These are phyloP conservation scores for Lordiphosa andalusiaca DNA, from an alignment of 2,888 invertebrate genomes.

Conservation along the genomic window DNA sequence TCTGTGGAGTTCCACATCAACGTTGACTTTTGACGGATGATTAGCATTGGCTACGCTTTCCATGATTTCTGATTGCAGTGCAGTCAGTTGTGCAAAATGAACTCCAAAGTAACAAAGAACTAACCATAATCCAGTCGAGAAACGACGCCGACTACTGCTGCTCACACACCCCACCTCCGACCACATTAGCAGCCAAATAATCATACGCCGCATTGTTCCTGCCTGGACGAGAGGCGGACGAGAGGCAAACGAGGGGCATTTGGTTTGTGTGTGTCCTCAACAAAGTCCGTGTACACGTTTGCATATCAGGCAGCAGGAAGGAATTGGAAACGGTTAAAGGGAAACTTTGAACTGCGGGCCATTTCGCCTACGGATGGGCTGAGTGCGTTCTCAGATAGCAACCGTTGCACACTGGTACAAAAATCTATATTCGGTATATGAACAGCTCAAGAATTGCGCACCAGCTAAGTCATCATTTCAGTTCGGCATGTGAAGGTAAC, in stretches of 20 bases:
- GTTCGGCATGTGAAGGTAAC: too few species aligned
- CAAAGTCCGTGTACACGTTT: conserved; percentile 29
- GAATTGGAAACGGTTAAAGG: conserved; percentile 19
- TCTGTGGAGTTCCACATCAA: conserved; percentile 40
- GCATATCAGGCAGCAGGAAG: conserved; percentile 26
- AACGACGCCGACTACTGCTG: conserved; percentile 17
- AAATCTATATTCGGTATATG: too few species aligned
- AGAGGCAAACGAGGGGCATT: conserved; percentile 1
- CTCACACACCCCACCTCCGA: neutral
- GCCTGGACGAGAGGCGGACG: conserved; percentile 1
- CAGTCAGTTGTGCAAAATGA: conserved; percentile 35
- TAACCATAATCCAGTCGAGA: conserved; percentile 41
- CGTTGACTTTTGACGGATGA: conserved; percentile 7
- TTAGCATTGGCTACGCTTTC: neutral
- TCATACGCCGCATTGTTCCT: conserved; percentile 69
- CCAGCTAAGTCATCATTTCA: too few species aligned
- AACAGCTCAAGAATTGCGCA: too few species aligned
- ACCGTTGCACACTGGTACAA: conserved; percentile 17
- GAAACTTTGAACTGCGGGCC: conserved; percentile 64
- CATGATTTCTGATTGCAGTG: conserved; percentile 46
- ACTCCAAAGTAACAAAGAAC: conserved; percentile 37
- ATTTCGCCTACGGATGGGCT: conserved; percentile 17
- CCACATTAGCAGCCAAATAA: conserved; percentile 59
- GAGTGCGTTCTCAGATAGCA: conserved; percentile 37
- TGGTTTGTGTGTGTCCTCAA: conserved; percentile 49